Percentiles rank a stretch among this genome's conserved stretches.
These are phyloP conservation scores for Poecilia gillii DNA, from an alignment of 2,797 vertebrate species.

Conservation along the genomic window DNA sequence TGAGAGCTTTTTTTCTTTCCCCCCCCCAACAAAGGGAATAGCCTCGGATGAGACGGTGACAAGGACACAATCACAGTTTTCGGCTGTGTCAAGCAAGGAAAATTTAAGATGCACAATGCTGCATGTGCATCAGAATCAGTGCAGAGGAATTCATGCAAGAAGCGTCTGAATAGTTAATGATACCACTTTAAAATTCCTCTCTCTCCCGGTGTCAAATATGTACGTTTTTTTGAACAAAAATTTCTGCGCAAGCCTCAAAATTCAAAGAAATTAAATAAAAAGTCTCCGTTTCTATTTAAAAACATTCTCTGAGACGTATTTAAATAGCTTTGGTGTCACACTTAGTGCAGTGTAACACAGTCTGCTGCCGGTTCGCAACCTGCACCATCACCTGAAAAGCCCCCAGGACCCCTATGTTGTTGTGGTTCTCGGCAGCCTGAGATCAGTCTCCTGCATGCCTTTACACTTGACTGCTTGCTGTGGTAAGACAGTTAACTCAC, in stretches of 20 bases:
- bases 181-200: not conserved
- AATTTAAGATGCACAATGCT: constrained; percentile 46
- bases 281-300: not conserved
- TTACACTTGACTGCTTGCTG: constrained; percentile 74
- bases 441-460: constrained; percentile 72
- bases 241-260: not conserved
- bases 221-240: not conserved
- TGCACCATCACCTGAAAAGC: constrained; percentile 66
- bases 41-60: constrained; percentile 51
- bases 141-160: constrained; percentile 38
- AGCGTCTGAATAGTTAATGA: constrained; percentile 16
- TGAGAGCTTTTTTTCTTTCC: constrained; percentile 37
- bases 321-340: constrained; percentile 16
- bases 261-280: not conserved
- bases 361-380: constrained; percentile 42
- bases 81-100: constrained; percentile 45
- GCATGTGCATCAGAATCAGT: constrained; percentile 21
- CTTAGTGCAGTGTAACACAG: constrained; percentile 11
- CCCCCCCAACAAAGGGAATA: constrained; percentile 49
- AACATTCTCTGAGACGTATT: constrained; percentile 12
- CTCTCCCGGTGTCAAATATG: not conserved
- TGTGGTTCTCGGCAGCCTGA: constrained; percentile 61
- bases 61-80: constrained; percentile 56
- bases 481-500: constrained; percentile 72
- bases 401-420: constrained; percentile 62